These are phyloP conservation scores for Sclerodermus sp. DNA, from an alignment of 2,888 invertebrate species.

Conservation along the genomic window DNA sequence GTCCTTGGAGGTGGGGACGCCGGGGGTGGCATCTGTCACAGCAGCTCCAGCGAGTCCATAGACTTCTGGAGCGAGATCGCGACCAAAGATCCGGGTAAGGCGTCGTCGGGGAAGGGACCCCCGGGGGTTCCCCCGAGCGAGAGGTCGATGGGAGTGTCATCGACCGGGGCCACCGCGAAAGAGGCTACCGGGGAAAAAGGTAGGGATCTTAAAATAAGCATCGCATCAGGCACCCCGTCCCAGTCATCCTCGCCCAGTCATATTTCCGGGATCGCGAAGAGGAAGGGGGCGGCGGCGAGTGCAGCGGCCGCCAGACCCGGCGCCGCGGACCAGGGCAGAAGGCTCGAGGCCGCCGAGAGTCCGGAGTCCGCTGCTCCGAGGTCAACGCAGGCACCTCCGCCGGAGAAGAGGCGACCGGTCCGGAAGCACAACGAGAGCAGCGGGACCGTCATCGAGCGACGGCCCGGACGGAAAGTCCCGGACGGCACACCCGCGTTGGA, in stretches of 20 bases:
- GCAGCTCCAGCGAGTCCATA: slow-evolving; percentile 33
- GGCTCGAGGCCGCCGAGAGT: neutral
- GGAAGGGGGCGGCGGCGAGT: neutral
- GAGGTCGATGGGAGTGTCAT: slow-evolving; percentile 1
- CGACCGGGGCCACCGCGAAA: slow-evolving; percentile 5
- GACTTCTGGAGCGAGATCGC: slow-evolving; percentile 54
- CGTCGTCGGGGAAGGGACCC: slow-evolving; percentile 12
- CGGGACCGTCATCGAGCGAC: neutral
- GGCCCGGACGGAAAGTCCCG: slow-evolving; percentile 2
- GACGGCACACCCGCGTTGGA: slow-evolving; percentile 11
- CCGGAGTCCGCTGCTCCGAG: neutral
- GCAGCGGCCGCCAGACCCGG: neutral
- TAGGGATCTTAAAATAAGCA: slow-evolving; percentile 25
- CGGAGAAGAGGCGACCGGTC: too few relatives aligned
- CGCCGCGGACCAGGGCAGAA: neutral
- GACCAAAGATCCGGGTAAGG: too few relatives aligned
- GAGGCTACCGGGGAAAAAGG: slow-evolving; percentile 22
- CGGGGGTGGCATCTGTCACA: neutral
- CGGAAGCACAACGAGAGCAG: neutral
- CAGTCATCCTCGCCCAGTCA: slow-evolving; percentile 8
- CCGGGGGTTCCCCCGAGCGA: slow-evolving; percentile 7
- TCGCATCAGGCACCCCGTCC: too few relatives aligned
- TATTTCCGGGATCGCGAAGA: slow-evolving; percentile 16
- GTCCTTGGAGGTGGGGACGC: neutral
- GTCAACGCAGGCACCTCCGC: too few relatives aligned